Evolutionary conservation across 1,140 invertebrate species (phyloP), one percentile per base, ranked within the genome.

Genomic region (Drosophila hydei): DNA sequence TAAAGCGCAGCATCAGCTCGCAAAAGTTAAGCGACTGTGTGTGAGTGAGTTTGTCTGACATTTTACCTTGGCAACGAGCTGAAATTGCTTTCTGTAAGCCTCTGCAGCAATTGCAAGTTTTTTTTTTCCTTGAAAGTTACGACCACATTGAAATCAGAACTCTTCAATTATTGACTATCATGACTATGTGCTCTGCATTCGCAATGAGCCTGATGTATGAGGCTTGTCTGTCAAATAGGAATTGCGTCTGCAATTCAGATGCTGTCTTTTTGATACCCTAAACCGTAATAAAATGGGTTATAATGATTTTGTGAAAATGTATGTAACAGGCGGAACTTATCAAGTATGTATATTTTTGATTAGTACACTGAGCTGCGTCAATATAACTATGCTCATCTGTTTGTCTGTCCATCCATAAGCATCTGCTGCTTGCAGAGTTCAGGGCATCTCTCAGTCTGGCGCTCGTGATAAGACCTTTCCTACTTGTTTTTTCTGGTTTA

Each of bases 81-180:
- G 11, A 47, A 47, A 27, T 12, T 23, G 36, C 25, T 21, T 5
- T 54, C 4, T 54, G 40, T 52, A 47, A 55, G 54, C 33, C 51
- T 63, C 60, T 56, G 36, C 61, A 65, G 68, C 68, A 52, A 56
- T 71, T 50, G 61, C 42, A 58, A 65, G 45, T 64, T 56, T 65
- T 58, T 30, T 64, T 16, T 50, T 63, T 42, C 30, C 27, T 16
- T 33, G 42, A 25, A 54, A 69, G 58, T 62, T 47, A 62, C 67
- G 60, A 50, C 11, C 52, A 25, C 52, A 58, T 58, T 42, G 62
- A 45, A 68, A 68, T 68, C 70, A 52, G 23, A 77, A 69, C 70
- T 80, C 79, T 52, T 45, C 61, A 72, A 72, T 68, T 72, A 68
- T 72, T 68, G 50, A 72, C 18, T 33, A 55, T 19, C 45, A n/a